Evolutionary conservation across 2,888 invertebrate genomes (phyloP).

Genomic region (Dusona sp.): DNA sequence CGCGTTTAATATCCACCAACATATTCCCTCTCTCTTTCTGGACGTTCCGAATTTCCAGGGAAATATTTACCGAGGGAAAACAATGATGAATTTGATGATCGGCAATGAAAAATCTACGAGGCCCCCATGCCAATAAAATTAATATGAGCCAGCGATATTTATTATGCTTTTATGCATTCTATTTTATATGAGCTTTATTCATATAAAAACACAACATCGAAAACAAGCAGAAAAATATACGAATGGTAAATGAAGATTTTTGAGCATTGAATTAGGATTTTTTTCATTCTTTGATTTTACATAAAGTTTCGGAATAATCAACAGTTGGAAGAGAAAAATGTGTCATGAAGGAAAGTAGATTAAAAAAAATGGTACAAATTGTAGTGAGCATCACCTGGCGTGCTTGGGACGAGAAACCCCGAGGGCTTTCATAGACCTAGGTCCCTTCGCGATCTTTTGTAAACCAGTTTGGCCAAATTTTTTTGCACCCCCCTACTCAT

Average conservation of each 20-base stretch:
- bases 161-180: background rate
- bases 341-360: slow-evolving; percentile 12
- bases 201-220: background rate
- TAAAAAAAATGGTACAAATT: slow-evolving; percentile 15
- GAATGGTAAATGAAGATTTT: background rate
- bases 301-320: background rate
- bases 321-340: slow-evolving; percentile 3
- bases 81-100: slow-evolving; percentile 22
- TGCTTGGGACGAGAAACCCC: slow-evolving; percentile 30
- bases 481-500: slow-evolving; percentile 23
- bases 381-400: slow-evolving; percentile 58
- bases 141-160: background rate
- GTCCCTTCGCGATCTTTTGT: slow-evolving; percentile 55
- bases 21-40: background rate
- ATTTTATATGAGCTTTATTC: background rate
- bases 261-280: background rate
- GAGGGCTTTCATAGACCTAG: slow-evolving; percentile 51
- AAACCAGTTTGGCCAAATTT: slow-evolving; percentile 63
- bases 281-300: background rate
- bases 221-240: background rate
- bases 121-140: background rate
- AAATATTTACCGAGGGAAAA: slow-evolving; percentile 33
- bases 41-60: background rate
- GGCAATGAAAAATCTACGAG: slow-evolving; percentile 6
- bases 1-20: slow-evolving; percentile 3